Conservation (phyloP, 2,888 invertebrate species). For the Melanchra persicariae region DNA sequence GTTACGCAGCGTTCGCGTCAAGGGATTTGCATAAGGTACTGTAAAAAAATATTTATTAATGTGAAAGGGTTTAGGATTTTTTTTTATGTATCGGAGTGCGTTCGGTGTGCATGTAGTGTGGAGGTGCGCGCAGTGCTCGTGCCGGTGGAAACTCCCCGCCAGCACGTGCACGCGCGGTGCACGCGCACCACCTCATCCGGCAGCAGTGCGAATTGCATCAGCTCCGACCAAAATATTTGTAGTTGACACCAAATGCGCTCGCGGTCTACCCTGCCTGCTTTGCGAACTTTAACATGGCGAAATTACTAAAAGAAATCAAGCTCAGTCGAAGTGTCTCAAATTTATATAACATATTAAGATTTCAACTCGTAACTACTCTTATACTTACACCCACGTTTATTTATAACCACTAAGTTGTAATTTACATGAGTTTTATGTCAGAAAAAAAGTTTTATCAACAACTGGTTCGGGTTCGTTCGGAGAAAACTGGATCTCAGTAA, state of each 20-base stretch:
- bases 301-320: constrained; percentile 55
- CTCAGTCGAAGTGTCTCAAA: constrained; percentile 47
- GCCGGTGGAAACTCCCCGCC: constrained; percentile 78
- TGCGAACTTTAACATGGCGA: constrained; percentile 74
- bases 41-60: constrained; percentile 66
- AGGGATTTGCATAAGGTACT: constrained; percentile 74
- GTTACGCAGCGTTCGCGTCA: constrained; percentile 67
- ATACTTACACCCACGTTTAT: neutral
- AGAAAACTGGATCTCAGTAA: constrained; percentile 48
- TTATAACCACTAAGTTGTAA: neutral
- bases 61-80: constrained; percentile 43
- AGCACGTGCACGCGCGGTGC: constrained; percentile 76
- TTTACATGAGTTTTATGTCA: neutral
- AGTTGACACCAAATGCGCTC: constrained; percentile 67
- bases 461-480: constrained; percentile 14
- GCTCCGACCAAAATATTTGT: constrained; percentile 69
- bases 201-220: constrained; percentile 81
- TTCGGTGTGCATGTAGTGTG: constrained; percentile 64
- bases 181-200: constrained; percentile 69
- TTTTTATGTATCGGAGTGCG: constrained; percentile 56
- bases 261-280: constrained; percentile 71
- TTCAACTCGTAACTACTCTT: constrained; percentile 8
- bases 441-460: constrained; percentile 31
- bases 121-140: constrained; percentile 62
- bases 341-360: constrained; percentile 34